Evolutionary conservation across 2,113 vertebrate species (phyloP).

Genomic region (Pygoscelis antarcticus): DNA sequence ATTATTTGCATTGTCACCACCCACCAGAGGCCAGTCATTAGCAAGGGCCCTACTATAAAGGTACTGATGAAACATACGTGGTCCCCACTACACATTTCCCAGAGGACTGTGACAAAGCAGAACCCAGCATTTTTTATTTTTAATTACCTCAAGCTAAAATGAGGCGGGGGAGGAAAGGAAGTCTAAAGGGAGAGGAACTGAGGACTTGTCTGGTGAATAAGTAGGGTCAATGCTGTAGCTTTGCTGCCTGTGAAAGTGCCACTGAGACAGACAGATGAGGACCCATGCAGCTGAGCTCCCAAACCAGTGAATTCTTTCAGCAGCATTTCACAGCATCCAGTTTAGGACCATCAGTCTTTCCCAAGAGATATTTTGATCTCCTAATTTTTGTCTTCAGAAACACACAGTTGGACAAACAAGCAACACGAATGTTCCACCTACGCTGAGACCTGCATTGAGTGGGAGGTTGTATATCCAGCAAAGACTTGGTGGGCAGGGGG

Average conservation of each 20-base stretch:
- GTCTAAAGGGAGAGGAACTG: background rate
- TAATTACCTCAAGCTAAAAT: background rate
- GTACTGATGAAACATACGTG: background rate
- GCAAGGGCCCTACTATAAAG: background rate
- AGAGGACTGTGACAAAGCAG: background rate
- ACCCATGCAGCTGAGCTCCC: background rate
- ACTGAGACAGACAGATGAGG: background rate
- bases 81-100: background rate
- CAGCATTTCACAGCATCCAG: background rate
- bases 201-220: background rate
- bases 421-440: background rate
- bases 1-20: slow-evolving; percentile 13
- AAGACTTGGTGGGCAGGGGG: background rate
- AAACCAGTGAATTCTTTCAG: background rate
- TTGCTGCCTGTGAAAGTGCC: background rate
- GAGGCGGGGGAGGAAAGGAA: background rate
- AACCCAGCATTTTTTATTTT: background rate
- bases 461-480: background rate
- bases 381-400: background rate
- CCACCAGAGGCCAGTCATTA: background rate
- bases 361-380: background rate
- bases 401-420: background rate
- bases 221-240: background rate
- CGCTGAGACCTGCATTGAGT: background rate
- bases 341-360: background rate